A percentile compares a stretch with the other conserved stretches of the same genome.
Conservation (phyloP, 1,140 invertebrate genomes). For the Drosophila guanche region DNA sequence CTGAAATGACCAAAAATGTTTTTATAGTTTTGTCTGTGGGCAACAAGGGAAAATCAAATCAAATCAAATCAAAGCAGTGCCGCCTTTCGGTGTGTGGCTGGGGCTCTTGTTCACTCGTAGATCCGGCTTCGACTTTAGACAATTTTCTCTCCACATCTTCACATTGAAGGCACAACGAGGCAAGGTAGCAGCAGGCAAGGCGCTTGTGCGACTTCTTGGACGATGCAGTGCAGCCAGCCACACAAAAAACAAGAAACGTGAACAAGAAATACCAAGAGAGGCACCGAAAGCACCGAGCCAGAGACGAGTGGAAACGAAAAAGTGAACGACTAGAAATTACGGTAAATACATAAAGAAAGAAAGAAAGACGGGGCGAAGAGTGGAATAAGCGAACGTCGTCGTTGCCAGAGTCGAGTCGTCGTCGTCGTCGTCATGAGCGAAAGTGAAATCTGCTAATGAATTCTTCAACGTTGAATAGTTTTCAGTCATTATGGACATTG, state of each 20-base stretch:
- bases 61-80: slow-evolving; percentile 39
- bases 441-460: slow-evolving; percentile 83
- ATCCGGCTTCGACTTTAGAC: slow-evolving; percentile 63
- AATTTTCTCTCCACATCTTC: slow-evolving; percentile 52
- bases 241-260: slow-evolving; percentile 45
- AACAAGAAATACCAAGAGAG: slow-evolving; percentile 27
- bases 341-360: slow-evolving; percentile 77
- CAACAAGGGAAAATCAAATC: not conserved
- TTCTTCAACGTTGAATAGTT: slow-evolving; percentile 83
- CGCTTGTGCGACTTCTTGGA: slow-evolving; percentile 63
- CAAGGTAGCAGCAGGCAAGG: slow-evolving; percentile 38
- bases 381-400: slow-evolving; percentile 62
- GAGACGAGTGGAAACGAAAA: slow-evolving; percentile 35
- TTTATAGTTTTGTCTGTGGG: too few relatives aligned
- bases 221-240: slow-evolving; percentile 24
- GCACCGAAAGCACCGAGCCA: slow-evolving; percentile 5
- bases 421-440: slow-evolving; percentile 76
- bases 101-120: slow-evolving; percentile 36
- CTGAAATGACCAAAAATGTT: too few relatives aligned
- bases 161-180: slow-evolving; percentile 10
- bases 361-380: slow-evolving; percentile 54
- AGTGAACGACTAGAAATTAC: slow-evolving; percentile 80
- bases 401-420: not conserved
- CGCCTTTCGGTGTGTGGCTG: slow-evolving; percentile 3
- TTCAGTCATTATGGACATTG: slow-evolving; percentile 77